Evolutionary conservation across 2,888 invertebrate species (phyloP), one percentile per base, ranked within the genome.

Genomic region (Pseudococcus jackbeardsleyi): DNA sequence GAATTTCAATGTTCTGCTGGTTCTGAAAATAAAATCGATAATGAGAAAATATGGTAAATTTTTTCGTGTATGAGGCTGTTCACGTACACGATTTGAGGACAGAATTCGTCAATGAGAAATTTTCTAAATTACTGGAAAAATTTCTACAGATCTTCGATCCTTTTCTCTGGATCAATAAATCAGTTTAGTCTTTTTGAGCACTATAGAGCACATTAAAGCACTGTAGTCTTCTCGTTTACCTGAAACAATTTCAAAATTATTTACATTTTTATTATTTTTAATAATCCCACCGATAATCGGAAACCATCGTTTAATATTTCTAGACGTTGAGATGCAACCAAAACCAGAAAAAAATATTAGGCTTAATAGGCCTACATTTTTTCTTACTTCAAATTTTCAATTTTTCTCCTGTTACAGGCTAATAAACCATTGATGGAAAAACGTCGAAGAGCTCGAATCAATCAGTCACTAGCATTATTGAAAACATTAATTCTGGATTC

Each of bases 391-490:
- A 15, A 50, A 3, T 33, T 50, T 50, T 5, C 15, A 50, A 12
- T 50, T 50, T 12, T 50, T 50, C 48, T 50, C 54, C 0, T 33
- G 68, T 90, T 90, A n/a, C 93, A 95, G 93, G 95, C 95, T 90
- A 95, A 95, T 92, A 95, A 95, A 93, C 95, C 95, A 91, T 93
- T 95, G 91, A 95, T 95, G 95, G 95, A 95, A 93, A 95, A 95
- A 91, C 92, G 95, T 91, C 92, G 95, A 88, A 92, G 95, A 90
- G 95, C 95, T 87, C 93, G 95, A 89, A 95, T 95, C 91, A 95
- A 95, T 92, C 94, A 95, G 92, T 95, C 95, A 91, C 92, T 95
- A 91, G 94, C 95, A 90, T 94, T 95, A 90, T 92, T 95, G 89
- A 95, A 95, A 92, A 93, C 94, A 88, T 93, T 95, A 79, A 95